These are phyloP conservation scores for Zaprionus tsacasi DNA, from an alignment of 1,140 invertebrate genomes.

Conservation along the genomic window DNA sequence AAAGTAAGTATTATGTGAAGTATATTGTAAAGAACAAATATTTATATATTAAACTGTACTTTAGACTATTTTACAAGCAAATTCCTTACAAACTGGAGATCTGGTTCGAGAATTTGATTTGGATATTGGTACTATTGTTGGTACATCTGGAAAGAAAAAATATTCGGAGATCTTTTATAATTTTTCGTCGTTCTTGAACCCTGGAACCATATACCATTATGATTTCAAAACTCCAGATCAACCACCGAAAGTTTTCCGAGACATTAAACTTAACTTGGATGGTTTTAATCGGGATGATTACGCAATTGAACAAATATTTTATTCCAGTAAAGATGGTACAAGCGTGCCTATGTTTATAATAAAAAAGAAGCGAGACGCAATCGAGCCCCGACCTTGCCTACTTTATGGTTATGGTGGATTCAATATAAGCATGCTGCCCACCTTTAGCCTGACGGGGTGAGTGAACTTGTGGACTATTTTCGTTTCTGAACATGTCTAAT, in stretches of 20 bases:
- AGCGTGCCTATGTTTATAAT: constrained; percentile 99
- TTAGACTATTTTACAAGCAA: constrained; percentile 93
- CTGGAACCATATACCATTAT: constrained; percentile 93
- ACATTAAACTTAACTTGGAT: constrained; percentile 91
- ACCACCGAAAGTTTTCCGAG: constrained; percentile 87
- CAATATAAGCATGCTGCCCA: constrained; percentile 95
- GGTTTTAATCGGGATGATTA: constrained; percentile 93
- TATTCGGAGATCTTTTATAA: constrained; percentile 96
- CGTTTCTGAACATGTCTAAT: not conserved
- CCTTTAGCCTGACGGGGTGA: constrained; percentile 85
- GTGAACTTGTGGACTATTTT: not conserved
- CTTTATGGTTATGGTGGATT: constrained; percentile 99
- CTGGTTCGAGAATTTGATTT: constrained; percentile 90
- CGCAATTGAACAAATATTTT: constrained; percentile 96
- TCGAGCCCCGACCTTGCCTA: constrained; percentile 90
- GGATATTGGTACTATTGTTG: constrained; percentile 93
- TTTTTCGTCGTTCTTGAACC: constrained; percentile 97
- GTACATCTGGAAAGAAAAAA: constrained; percentile 93
- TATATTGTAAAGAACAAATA: not conserved
- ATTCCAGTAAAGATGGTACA: constrained; percentile 96
- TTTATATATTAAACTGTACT: constrained; percentile 51
- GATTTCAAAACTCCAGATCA: constrained; percentile 89
- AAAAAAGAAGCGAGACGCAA: constrained; percentile 88
- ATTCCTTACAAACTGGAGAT: constrained; percentile 90
- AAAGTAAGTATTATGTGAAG: constrained; percentile 88